Conservation (phyloP, 2,888 invertebrate genomes). For the Meganola albula region DNA sequence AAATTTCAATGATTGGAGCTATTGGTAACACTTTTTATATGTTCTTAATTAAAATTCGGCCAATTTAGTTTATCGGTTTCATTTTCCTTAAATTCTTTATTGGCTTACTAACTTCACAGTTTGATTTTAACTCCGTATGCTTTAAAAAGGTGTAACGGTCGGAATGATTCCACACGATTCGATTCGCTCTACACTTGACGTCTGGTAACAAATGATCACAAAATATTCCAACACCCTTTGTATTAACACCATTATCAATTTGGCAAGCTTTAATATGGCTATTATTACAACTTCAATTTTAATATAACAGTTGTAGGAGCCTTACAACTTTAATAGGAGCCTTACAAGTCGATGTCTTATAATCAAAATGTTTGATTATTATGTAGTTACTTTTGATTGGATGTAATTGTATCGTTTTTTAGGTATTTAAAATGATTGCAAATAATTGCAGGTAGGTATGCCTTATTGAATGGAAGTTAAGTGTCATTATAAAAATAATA, state of each 20-base stretch:
- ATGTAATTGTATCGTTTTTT: no score
- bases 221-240: slow-evolving; percentile 52
- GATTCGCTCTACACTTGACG: slow-evolving; percentile 54
- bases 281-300: slow-evolving; percentile 28
- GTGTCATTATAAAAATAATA: no score
- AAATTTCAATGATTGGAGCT: no score
- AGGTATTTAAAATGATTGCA: no score
- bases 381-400: background rate
- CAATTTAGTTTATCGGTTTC: no score
- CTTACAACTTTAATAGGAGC: slow-evolving; percentile 11
- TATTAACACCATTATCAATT: slow-evolving; percentile 71
- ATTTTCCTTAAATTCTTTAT: no score
- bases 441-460: no score
- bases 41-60: no score
- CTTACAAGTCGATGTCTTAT: slow-evolving; percentile 6
- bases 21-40: no score
- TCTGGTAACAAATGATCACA: slow-evolving; percentile 61
- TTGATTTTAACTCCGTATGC: no score
- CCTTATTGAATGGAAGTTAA: no score
- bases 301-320: slow-evolving; percentile 10
- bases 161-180: slow-evolving; percentile 45
- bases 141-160: slow-evolving; percentile 23
- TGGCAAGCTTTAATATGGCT: slow-evolving; percentile 63
- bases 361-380: slow-evolving; percentile 18
- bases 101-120: no score